These are phyloP conservation scores for Netelia virgata DNA, from an alignment of 2,888 invertebrate species.

Conservation along the genomic window DNA sequence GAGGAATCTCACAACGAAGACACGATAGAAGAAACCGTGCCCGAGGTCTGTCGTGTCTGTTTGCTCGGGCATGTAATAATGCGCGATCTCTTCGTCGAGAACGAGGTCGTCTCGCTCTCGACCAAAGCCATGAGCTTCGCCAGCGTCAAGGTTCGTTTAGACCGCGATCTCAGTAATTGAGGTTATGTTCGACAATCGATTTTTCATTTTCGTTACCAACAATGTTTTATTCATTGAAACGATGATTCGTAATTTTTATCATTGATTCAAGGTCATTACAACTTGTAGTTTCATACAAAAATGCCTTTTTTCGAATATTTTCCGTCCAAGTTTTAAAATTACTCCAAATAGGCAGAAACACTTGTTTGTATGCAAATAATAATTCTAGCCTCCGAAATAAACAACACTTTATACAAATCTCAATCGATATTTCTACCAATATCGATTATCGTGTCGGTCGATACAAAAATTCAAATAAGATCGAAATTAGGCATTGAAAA, in stretches of 20 bases:
- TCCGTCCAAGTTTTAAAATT: neutral
- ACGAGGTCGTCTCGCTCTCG: slow-evolving; percentile 77
- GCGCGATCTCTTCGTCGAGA: slow-evolving; percentile 80
- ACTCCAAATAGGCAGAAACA: neutral
- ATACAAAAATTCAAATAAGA: neutral
- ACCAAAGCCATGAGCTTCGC: slow-evolving; percentile 82
- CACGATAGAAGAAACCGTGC: slow-evolving; percentile 74
- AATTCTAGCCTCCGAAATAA: neutral
- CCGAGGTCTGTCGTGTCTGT: slow-evolving; percentile 82
- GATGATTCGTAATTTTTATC: neutral
- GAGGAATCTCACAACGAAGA: slow-evolving; percentile 77
- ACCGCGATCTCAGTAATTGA: slow-evolving; percentile 27
- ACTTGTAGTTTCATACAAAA: neutral
- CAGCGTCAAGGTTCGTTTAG: slow-evolving; percentile 83
- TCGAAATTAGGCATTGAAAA: too few species aligned
- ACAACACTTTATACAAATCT: neutral
- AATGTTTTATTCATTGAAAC: slow-evolving; percentile 3
- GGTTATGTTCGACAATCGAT: slow-evolving; percentile 50
- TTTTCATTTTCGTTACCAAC: neutral
- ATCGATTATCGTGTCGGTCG: slow-evolving; percentile 16
- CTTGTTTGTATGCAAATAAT: neutral
- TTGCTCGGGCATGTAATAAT: slow-evolving; percentile 78
- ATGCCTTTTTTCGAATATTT: neutral
- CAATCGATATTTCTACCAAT: neutral
- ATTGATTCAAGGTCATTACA: neutral